Conservation (phyloP, 2,797 vertebrate species). For the Cryptoprocta ferox region DNA sequence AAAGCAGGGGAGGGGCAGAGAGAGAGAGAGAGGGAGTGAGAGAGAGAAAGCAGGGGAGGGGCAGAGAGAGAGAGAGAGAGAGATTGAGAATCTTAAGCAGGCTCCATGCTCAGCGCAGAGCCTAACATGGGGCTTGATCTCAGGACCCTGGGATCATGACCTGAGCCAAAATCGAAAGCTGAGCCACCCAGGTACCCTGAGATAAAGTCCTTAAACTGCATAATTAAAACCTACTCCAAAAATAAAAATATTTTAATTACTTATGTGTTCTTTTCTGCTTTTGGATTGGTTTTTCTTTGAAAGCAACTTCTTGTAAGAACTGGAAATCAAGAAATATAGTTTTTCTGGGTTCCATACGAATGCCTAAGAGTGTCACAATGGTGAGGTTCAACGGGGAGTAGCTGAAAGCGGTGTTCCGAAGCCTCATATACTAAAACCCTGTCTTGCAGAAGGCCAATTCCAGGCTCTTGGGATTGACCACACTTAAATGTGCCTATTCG, state of each 20-base stretch:
- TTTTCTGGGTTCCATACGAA: background rate
- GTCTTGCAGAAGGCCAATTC: background rate
- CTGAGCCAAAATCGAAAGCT: no score
- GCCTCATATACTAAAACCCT: background rate
- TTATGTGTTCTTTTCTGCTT: background rate
- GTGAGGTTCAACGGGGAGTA: fast-evolving
- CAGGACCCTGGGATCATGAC: no score
- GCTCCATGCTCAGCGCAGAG: no score
- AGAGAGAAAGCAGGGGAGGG: no score
- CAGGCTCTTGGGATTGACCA: background rate
- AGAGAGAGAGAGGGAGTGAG: no score
- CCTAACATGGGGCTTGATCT: no score
- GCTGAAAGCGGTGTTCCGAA: background rate
- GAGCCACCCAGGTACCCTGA: no score
- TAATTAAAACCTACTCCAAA: background rate
- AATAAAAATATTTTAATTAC: background rate
- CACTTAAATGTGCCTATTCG: background rate
- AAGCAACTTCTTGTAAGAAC: background rate
- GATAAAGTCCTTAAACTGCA: background rate
- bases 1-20: no score
- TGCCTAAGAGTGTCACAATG: background rate
- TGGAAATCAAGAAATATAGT: background rate
- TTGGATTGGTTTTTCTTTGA: background rate
- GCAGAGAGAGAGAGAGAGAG: no score
- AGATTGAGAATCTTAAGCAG: no score